Percentiles rank a stretch among this genome's conserved stretches.
phyloP scores from a whole-genome alignment of 2,113 vertebrate genomes.

The Pheucticus melanocephalus region DNA sequence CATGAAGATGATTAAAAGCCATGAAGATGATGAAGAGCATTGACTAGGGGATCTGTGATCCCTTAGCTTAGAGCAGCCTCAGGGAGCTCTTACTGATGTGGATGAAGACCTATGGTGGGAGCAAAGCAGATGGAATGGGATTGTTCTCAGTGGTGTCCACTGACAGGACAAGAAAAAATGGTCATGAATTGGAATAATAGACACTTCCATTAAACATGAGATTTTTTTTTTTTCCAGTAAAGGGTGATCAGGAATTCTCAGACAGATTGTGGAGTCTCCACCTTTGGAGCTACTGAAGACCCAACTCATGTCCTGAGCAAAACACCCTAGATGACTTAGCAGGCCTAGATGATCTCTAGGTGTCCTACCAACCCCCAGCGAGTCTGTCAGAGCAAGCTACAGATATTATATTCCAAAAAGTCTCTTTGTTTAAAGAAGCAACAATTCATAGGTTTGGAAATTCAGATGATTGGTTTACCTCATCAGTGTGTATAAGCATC shows the following conservation, averaged over 20 bases:
- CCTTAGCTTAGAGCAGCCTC: background rate
- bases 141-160: background rate
- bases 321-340: no score
- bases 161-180: background rate
- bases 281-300: background rate
- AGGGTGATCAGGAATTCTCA: background rate
- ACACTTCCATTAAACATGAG: background rate
- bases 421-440: background rate
- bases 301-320: background rate
- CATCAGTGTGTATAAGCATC: background rate
- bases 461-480: background rate
- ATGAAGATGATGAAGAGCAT: background rate
- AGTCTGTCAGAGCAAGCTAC: background rate
- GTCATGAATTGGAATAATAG: background rate
- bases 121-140: background rate
- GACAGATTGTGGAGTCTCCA: background rate
- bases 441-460: background rate
- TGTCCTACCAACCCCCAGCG: accelerated
- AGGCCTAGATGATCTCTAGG: background rate
- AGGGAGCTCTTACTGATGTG: background rate
- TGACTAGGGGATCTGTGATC: background rate
- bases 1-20: background rate
- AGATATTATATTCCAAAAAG: background rate
- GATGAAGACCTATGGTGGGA: background rate
- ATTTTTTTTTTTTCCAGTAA: background rate